A percentile compares a stretch with the other conserved stretches of the same genome.
Evolutionary conservation across 1,140 invertebrate species (phyloP).

Genomic region (Limonius californicus): DNA sequence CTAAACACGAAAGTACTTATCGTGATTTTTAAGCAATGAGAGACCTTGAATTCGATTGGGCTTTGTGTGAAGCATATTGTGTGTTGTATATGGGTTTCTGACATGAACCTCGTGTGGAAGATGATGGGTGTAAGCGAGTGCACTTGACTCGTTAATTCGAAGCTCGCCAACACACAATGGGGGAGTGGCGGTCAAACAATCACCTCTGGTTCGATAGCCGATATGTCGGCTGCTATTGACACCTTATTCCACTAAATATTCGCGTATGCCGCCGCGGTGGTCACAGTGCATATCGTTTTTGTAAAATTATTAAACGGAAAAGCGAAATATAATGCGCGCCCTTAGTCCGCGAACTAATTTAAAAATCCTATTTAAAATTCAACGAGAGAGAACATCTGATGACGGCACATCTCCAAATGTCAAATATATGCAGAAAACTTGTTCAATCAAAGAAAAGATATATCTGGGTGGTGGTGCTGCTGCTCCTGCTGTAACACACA

Average conservation of each 20-base stretch:
- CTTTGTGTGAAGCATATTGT: no score
- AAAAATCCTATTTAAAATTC: constrained; percentile 16
- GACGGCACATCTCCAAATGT: neutral
- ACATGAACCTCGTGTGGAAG: constrained; percentile 12
- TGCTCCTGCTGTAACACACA: neutral
- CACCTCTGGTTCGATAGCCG: constrained; percentile 23
- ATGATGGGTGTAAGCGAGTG: constrained; percentile 24
- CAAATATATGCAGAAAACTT: constrained; percentile 22
- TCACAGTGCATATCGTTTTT: neutral
- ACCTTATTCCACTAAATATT: constrained; percentile 16
- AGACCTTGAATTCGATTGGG: no score
- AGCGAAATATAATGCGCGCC: neutral
- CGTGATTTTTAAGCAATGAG: no score
- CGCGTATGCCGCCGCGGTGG: neutral
- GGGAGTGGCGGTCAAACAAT: constrained; percentile 27
- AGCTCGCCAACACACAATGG: constrained; percentile 21
- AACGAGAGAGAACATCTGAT: neutral
- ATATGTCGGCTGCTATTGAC: constrained; percentile 26
- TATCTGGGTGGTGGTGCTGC: neutral
- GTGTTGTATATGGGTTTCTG: neutral
- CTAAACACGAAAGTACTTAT: no score
- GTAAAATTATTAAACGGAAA: neutral
- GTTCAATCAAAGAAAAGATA: constrained; percentile 25
- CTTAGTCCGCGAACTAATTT: constrained; percentile 2
- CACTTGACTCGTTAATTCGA: constrained; percentile 25